Percentiles rank a stretch among this genome's conserved stretches.
These are phyloP conservation scores for Odontamblyopus lacepedii DNA, from an alignment of 2,797 vertebrate species.

Conservation along the genomic window DNA sequence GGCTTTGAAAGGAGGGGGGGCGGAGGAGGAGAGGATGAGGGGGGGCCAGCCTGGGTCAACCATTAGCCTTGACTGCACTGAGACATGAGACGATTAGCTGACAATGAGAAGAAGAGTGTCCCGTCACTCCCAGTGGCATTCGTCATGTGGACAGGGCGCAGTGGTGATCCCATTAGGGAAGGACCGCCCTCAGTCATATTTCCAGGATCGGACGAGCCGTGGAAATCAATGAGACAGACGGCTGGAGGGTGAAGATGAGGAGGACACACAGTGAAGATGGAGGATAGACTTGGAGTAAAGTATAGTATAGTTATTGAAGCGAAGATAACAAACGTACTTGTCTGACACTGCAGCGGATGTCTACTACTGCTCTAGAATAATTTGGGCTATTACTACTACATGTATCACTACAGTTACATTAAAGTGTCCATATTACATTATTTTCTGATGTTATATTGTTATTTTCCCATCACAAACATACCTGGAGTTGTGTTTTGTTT, in stretches of 20 bases:
- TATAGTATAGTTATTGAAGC: not conserved
- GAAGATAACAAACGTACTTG: not conserved
- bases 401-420: too few species aligned
- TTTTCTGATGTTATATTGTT: too few species aligned
- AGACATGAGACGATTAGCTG: constrained; percentile 51
- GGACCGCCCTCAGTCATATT: constrained; percentile 61
- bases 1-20: not conserved
- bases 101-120: constrained; percentile 54
- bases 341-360: constrained; percentile 20
- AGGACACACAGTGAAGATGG: not conserved
- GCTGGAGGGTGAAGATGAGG: constrained; percentile 49
- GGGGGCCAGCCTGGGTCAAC: constrained; percentile 16
- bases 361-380: constrained; percentile 9
- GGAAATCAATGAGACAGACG: constrained; percentile 59
- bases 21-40: not conserved
- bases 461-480: too few species aligned
- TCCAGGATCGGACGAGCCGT: constrained; percentile 42
- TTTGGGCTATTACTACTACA: not conserved
- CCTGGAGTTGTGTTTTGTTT: too few species aligned
- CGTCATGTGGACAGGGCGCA: constrained; percentile 58
- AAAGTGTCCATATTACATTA: too few species aligned
- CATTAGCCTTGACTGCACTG: constrained; percentile 43
- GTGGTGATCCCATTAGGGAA: constrained; percentile 66
- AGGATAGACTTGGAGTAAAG: not conserved
- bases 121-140: constrained; percentile 48